Base-by-base conservation (phyloP, 2,888 invertebrate species). In the Crocallis elinguaria region DNA sequence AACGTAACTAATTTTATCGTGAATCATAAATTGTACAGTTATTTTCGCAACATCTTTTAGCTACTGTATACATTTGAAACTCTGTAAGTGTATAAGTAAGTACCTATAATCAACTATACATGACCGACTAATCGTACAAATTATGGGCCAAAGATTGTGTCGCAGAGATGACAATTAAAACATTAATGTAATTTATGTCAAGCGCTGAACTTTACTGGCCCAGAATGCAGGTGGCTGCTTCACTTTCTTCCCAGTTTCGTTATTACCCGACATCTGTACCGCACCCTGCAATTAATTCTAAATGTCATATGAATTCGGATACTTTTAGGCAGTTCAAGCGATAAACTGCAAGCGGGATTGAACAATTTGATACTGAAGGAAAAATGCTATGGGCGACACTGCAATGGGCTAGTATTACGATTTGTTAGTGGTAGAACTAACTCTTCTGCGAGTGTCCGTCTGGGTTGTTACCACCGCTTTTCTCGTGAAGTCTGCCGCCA, bases 231-330 rank as follows among this genome's bases (percentile, higher is more conserved):
- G 32, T 54, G 56, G 70, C 64, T 66, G 60, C 69, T 66, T 64
- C 67, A 75, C 84, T 84, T 83, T 83, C 83, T 79, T 82, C 72
- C 62, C 65, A 67, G 60, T 56, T 64, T 69, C 73, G 73, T 75
- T 75, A 73, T 75, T 75, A 73, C 49, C 66, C 77, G 77, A 78
- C 77, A 83, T 84, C 84, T 82, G 76, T 82, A 73, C 79, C 29
- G 21, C 13, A 79, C 84, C 84, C 75, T 71, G 69, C 78, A 82
- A 86, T 86, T 86, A 84, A 82, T 84, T 84, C 84, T 84, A 88
- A 88, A 88, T 88, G 88, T 87, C 84, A 84, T 79, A 82, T 67
- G 77, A 78, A 76, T 79, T 79, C 79, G 69, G 72, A 67, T 65
- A 67, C 66, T 71, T 64, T 50, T 37, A 43, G 41, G 56, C 50